Percentiles rank a stretch among this genome's conserved stretches.
phyloP scores from a whole-genome alignment of 2,797 vertebrate genomes.

The Megalops cyprinoides region DNA sequence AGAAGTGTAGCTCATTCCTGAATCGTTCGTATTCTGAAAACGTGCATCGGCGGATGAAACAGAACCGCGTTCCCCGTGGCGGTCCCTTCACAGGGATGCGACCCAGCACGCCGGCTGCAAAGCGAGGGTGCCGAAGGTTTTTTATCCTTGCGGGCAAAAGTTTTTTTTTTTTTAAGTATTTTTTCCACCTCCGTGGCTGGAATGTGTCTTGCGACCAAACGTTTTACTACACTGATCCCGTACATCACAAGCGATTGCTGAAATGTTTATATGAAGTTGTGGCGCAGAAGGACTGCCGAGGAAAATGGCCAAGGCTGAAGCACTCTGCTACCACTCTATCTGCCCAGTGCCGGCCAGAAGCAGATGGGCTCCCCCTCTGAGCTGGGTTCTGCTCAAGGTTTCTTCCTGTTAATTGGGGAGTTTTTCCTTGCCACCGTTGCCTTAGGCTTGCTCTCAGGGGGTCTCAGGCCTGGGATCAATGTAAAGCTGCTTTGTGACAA shows the following conservation, averaged over 20 bases:
- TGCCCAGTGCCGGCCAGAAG: no score
- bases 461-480: no score
- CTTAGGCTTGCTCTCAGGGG: no score
- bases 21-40: background rate
- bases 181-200: background rate
- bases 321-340: background rate
- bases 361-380: no score
- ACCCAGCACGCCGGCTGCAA: background rate
- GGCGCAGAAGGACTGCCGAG: background rate
- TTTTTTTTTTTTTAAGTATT: background rate
- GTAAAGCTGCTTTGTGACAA: no score
- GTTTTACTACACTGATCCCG: background rate
- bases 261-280: background rate
- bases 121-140: background rate
- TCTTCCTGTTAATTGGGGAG: no score
- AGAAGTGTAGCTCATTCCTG: background rate
- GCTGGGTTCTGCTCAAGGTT: no score
- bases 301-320: background rate
- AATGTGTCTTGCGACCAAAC: background rate
- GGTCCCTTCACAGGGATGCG: background rate
- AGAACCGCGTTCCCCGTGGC: background rate
- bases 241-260: background rate
- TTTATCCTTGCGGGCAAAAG: background rate
- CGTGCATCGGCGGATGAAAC: background rate
- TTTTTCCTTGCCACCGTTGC: no score